Conservation (phyloP, 2,888 invertebrate species). For the Meteorus cinctellus region DNA sequence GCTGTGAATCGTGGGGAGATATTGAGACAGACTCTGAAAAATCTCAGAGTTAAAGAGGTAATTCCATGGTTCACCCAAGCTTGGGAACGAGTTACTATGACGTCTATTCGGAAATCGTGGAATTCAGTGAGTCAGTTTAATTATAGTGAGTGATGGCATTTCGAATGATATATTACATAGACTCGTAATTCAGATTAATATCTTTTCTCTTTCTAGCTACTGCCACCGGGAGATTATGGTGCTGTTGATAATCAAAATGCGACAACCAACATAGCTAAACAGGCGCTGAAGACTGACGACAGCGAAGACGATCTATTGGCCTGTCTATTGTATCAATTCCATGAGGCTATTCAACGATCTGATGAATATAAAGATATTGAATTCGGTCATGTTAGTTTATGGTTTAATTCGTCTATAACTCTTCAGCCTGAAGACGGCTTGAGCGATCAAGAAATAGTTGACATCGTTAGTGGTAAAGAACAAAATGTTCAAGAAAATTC, state of each 20-base stretch:
- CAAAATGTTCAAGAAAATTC: neutral
- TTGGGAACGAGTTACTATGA: slow-evolving; percentile 2
- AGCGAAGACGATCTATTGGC: neutral
- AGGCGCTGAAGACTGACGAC: neutral
- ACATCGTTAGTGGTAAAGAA: neutral
- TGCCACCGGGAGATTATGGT: neutral
- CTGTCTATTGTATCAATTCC: neutral
- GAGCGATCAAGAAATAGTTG: slow-evolving; percentile 11
- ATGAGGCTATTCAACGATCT: neutral
- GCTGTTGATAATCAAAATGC: neutral
- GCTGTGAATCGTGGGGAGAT: neutral
- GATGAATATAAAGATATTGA: neutral
- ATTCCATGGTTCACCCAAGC: neutral
- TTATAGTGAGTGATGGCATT: neutral
- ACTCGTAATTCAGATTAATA: neutral
- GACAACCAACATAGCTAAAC: neutral
- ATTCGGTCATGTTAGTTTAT: neutral
- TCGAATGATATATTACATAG: neutral
- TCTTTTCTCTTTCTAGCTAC: neutral
- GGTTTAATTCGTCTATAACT: neutral
- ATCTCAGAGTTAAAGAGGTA: neutral
- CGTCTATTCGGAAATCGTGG: slow-evolving; percentile 1
- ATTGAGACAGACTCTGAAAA: neutral
- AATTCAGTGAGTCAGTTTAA: neutral
- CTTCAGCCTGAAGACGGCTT: neutral